Conservation (phyloP, 1,140 invertebrate species). For the Papilio machaon region DNA sequence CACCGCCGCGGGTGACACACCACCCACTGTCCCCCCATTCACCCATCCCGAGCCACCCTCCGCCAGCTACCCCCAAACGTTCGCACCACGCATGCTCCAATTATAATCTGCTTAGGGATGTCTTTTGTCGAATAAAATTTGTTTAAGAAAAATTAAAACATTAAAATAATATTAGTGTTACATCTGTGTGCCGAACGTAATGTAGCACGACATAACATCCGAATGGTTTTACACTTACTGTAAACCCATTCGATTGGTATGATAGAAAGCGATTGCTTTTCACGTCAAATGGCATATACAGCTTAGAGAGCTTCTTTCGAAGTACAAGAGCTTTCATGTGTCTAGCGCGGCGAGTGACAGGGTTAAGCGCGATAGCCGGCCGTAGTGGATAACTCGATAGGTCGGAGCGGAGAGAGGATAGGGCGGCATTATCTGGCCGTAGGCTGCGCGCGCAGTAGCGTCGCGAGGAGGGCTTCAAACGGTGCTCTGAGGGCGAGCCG, state of each 20-base stretch:
- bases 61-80: slow-evolving; percentile 60
- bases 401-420: slow-evolving; percentile 61
- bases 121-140: slow-evolving; percentile 70
- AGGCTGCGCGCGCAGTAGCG: slow-evolving; percentile 74
- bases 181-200: not conserved
- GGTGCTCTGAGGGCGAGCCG: slow-evolving; percentile 73
- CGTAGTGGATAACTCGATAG: slow-evolving; percentile 74
- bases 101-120: slow-evolving; percentile 81
- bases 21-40: slow-evolving; percentile 43
- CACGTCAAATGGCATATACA: slow-evolving; percentile 33
- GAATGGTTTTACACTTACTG: not conserved
- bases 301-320: slow-evolving; percentile 35
- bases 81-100: slow-evolving; percentile 80
- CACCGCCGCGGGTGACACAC: slow-evolving; percentile 67
- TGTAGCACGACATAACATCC: not conserved
- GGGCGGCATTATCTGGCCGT: slow-evolving; percentile 71
- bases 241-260: slow-evolving; percentile 9
- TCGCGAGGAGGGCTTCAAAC: slow-evolving; percentile 77
- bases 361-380: slow-evolving; percentile 61
- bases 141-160: slow-evolving; percentile 32
- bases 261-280: slow-evolving; percentile 29
- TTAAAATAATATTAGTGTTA: not conserved
- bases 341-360: slow-evolving; percentile 54
- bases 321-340: slow-evolving; percentile 46
- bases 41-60: slow-evolving; percentile 40